Conservation (phyloP, 2,797 vertebrate species). For the Danio aesculapii region DNA sequence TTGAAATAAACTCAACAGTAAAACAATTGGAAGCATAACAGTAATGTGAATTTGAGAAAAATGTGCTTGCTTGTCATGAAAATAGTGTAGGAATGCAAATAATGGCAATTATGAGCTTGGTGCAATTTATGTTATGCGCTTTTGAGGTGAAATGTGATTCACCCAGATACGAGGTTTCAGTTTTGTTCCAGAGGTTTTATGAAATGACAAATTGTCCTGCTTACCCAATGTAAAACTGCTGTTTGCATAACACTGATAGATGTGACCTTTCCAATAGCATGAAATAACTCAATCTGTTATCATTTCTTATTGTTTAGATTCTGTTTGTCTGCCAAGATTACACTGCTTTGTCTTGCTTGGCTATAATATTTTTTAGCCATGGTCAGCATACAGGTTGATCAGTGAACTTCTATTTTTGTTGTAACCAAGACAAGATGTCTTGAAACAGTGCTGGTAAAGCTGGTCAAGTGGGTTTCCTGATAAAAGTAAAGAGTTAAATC, state of each 20-base stretch:
- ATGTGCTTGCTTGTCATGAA: conserved; percentile 6
- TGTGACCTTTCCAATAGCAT: conserved; percentile 32
- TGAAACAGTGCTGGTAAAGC: conserved; percentile 19
- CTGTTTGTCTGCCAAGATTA: conserved; percentile 31
- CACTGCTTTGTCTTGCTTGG: neutral
- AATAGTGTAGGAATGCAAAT: conserved; percentile 10
- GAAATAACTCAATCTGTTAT: conserved; percentile 28
- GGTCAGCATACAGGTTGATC: conserved; percentile 36
- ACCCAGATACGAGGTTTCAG: neutral
- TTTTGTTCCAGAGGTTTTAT: conserved; percentile 1
- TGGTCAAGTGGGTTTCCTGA: conserved; percentile 25
- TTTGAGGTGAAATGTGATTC: neutral
- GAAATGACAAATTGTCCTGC: neutral
- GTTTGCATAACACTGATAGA: conserved; percentile 17
- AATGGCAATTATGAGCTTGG: neutral
- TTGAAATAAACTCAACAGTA: conserved; percentile 2
- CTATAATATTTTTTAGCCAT: conserved; percentile 47
- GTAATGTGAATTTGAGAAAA: neutral
- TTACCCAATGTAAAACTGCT: conserved; percentile 30
- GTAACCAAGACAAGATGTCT: conserved; percentile 29
- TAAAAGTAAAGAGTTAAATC: conserved; percentile 36
- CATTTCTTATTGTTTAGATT: conserved; percentile 44
- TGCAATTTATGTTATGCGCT: neutral
- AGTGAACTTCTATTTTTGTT: conserved; percentile 36
- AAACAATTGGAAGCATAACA: conserved; percentile 5